Conservation (phyloP, 2,113 vertebrate genomes). For the Brienomyrus brachyistius region DNA sequence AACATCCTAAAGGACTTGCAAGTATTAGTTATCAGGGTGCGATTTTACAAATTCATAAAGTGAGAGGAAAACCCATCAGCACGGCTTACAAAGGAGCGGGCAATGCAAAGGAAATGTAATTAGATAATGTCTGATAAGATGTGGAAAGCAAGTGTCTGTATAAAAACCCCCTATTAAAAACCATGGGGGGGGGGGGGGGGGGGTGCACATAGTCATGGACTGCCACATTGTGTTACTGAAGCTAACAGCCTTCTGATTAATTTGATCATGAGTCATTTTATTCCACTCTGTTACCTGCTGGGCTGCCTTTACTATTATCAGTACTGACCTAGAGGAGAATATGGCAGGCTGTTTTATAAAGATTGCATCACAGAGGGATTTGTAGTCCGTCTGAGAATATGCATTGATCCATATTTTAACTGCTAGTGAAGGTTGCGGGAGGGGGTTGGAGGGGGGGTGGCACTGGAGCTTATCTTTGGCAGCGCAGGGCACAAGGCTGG, state of each 20-base stretch:
- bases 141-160: not conserved
- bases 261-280: not conserved
- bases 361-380: not conserved
- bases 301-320: slow-evolving; percentile 7
- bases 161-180: slow-evolving; percentile 10
- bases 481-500: not conserved
- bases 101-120: not conserved
- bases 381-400: not conserved
- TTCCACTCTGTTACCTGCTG: not conserved
- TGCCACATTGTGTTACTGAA: not conserved
- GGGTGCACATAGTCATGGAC: not conserved
- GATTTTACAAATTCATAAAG: not conserved
- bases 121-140: slow-evolving; percentile 7
- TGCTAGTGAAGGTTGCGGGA: not conserved
- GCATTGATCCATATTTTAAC: not conserved
- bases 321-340: not conserved
- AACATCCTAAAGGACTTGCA: not conserved
- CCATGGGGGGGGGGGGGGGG: not conserved
- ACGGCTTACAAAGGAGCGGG: too few relatives aligned
- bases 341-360: not conserved
- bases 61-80: not conserved
- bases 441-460: not conserved
- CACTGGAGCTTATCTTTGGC: not conserved
- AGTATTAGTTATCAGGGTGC: not conserved
- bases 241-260: slow-evolving; percentile 1